These are phyloP conservation scores for Cheilosia impressa DNA, from an alignment of 2,888 invertebrate species.

Conservation along the genomic window DNA sequence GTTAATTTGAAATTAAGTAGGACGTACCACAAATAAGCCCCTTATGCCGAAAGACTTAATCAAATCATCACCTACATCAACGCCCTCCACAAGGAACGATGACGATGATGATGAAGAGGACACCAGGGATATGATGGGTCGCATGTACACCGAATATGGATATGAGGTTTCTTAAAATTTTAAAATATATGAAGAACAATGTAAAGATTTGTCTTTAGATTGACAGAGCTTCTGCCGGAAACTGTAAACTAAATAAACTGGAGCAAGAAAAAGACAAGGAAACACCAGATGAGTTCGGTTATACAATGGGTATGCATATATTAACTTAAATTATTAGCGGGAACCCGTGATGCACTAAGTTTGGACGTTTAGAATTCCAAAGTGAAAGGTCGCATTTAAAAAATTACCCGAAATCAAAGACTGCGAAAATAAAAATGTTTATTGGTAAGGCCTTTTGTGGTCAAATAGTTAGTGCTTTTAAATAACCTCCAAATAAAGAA, in stretches of 20 bases:
- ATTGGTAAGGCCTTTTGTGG: too few relatives aligned
- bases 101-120: constrained; percentile 89
- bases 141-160: constrained; percentile 90
- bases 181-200: neutral
- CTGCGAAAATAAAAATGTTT: too few relatives aligned
- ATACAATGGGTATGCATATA: constrained; percentile 92
- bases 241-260: constrained; percentile 90
- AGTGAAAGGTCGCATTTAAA: too few relatives aligned
- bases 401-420: too few relatives aligned
- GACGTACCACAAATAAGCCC: constrained; percentile 76
- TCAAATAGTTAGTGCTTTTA: too few relatives aligned
- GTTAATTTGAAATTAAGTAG: neutral
- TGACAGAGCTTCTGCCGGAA: constrained; percentile 94
- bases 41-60: constrained; percentile 77
- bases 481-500: too few relatives aligned
- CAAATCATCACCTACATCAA: constrained; percentile 31
- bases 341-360: too few relatives aligned
- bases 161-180: constrained; percentile 86
- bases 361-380: too few relatives aligned
- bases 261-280: constrained; percentile 93
- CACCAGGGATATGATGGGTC: constrained; percentile 90
- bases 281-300: constrained; percentile 95
- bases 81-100: constrained; percentile 5
- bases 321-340: neutral
- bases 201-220: constrained; percentile 86